A percentile compares a stretch with the other conserved stretches of the same genome.
Evolutionary conservation across 2,797 vertebrate genomes (phyloP).

Genomic region (Pantherophis vulpinus): DNA sequence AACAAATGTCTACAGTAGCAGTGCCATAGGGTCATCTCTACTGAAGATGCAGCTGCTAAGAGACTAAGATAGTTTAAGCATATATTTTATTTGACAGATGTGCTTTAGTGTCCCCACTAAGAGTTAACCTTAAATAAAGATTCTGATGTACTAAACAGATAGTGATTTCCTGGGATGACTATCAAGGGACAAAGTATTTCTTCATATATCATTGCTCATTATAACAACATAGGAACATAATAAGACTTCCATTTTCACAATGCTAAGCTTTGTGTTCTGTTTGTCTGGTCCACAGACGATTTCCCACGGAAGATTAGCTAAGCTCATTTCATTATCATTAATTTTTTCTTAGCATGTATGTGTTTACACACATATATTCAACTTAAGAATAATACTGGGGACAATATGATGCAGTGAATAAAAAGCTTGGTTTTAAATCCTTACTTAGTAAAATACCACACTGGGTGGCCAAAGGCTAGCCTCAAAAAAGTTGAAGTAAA

Average conservation of each 20-base stretch:
- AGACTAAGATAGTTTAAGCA: conserved; percentile 62
- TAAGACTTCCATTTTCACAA: not conserved
- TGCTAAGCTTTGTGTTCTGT: not conserved
- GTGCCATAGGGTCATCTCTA: conserved; percentile 62
- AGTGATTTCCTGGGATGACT: conserved; percentile 56
- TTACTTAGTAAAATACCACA: not conserved
- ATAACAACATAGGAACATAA: not conserved
- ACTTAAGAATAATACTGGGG: not conserved
- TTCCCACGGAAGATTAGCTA: not conserved
- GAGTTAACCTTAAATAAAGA: conserved; percentile 62
- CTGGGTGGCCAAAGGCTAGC: not conserved
- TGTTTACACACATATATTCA: not conserved
- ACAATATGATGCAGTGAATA: not conserved
- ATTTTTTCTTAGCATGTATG: not conserved
- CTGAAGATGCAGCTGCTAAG: conserved; percentile 74
- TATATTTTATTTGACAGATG: conserved; percentile 76
- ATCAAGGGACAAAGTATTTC: conserved; percentile 45
- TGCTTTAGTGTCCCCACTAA: conserved; percentile 55
- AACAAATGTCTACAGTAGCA: conserved; percentile 72
- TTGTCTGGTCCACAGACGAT: not conserved
- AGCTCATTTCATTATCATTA: not conserved
- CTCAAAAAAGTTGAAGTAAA: not conserved
- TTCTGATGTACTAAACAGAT: conserved; percentile 67
- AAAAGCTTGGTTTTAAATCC: not conserved
- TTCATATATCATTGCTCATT: conserved; percentile 24